Conservation (phyloP, 2,797 vertebrate species). For the Falco columbarius region DNA sequence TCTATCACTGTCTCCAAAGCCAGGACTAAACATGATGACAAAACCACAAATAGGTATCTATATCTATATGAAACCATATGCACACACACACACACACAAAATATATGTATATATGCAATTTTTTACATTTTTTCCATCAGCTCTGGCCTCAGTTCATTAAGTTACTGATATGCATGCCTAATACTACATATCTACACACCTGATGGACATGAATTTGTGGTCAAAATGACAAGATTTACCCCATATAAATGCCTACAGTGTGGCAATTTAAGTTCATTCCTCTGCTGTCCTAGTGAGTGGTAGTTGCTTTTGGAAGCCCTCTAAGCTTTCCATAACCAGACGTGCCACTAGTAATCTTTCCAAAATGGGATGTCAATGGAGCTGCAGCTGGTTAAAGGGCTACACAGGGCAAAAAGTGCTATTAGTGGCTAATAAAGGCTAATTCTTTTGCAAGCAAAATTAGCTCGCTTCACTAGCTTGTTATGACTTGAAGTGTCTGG, state of each 20-base stretch:
- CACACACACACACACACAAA: no score
- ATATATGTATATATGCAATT: not conserved
- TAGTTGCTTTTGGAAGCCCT: conserved; percentile 35
- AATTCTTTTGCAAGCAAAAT: conserved; percentile 77
- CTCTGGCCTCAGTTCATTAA: not conserved
- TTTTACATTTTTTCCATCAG: not conserved
- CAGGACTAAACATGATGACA: not conserved
- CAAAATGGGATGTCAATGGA: conserved; percentile 63
- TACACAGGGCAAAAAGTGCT: conserved; percentile 53
- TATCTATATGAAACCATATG: not conserved
- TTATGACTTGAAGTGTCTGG: conserved; percentile 78
- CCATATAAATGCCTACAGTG: not conserved
- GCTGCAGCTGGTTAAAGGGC: conserved; percentile 66
- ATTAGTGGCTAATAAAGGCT: conserved; percentile 72
- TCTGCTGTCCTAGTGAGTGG: not conserved
- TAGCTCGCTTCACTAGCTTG: conserved; percentile 72
- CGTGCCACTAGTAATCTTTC: conserved; percentile 28
- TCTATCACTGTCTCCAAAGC: not conserved
- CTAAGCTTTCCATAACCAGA: conserved; percentile 41
- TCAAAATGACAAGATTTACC: not conserved
- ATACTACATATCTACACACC: not conserved
- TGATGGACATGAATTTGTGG: not conserved
- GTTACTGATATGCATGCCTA: not conserved
- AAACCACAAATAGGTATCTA: not conserved
- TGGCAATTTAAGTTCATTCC: not conserved